Conservation (phyloP, 2,113 vertebrate genomes). For the Xiphophorus hellerii region DNA sequence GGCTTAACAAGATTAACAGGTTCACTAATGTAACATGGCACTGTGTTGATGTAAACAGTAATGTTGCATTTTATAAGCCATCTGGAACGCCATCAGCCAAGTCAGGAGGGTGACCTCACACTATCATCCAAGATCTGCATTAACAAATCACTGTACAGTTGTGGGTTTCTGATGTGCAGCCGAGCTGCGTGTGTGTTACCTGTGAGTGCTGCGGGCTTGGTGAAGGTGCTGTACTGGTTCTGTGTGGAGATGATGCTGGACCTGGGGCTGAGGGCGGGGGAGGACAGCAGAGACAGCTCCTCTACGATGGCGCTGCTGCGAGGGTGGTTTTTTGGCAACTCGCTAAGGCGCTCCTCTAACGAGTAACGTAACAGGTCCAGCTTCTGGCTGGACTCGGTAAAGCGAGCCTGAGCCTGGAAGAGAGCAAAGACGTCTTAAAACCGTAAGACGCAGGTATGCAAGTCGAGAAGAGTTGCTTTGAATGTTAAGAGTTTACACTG, state of each 20-base stretch:
- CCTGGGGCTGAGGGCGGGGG: conserved; percentile 91
- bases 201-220: conserved; percentile 97
- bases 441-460: too few species aligned
- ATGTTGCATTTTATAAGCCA: neutral
- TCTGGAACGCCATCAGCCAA: neutral
- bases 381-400: conserved; percentile 98
- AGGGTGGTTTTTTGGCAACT: conserved; percentile 95
- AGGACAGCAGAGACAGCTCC: conserved; percentile 90
- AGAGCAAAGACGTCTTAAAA: neutral
- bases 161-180: too few species aligned
- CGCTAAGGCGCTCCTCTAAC: conserved; percentile 93
- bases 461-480: too few species aligned
- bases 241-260: conserved; percentile 94
- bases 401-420: conserved; percentile 90
- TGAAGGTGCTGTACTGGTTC: conserved; percentile 96
- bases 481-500: too few species aligned
- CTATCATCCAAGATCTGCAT: neutral
- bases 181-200: conserved; percentile 72
- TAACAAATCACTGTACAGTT: neutral
- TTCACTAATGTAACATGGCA: neutral
- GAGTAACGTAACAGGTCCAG: conserved; percentile 95
- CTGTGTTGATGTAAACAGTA: neutral
- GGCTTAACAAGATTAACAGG: neutral
- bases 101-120: neutral
- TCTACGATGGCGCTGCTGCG: conserved; percentile 94